phyloP scores from a whole-genome alignment of 2,888 invertebrate genomes.

The Carterocephalus palaemon region DNA sequence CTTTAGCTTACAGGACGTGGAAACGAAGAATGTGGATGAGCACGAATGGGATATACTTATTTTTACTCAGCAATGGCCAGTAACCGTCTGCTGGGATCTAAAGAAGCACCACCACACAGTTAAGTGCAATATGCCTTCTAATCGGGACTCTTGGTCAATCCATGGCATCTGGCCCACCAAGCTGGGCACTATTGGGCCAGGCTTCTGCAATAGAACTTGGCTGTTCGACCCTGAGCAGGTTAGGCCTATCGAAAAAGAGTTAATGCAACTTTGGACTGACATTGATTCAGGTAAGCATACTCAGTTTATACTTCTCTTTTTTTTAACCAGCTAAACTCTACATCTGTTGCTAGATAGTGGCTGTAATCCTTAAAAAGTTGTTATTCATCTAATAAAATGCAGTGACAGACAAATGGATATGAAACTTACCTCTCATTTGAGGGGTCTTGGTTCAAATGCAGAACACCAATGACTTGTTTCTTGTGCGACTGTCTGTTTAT shows the following conservation, averaged over 20 bases:
- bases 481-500: too few species aligned
- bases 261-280: constrained; percentile 85
- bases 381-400: too few species aligned
- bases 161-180: constrained; percentile 92
- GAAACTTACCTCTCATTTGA: too few species aligned
- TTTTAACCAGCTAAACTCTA: too few species aligned
- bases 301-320: not conserved
- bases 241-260: constrained; percentile 72
- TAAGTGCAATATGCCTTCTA: constrained; percentile 81
- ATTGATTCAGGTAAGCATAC: constrained; percentile 77
- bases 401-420: too few species aligned
- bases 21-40: constrained; percentile 29
- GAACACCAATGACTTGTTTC: too few species aligned
- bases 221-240: constrained; percentile 82
- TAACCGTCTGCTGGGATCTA: constrained; percentile 83
- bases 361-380: too few species aligned
- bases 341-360: too few species aligned
- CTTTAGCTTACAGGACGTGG: constrained; percentile 36
- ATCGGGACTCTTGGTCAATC: constrained; percentile 84
- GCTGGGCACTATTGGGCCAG: constrained; percentile 82
- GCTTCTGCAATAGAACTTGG: constrained; percentile 84
- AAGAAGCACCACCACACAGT: constrained; percentile 78
- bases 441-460: too few species aligned
- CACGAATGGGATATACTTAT: constrained; percentile 85
- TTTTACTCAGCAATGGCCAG: constrained; percentile 90